A percentile compares a stretch with the other conserved stretches of the same genome.
phyloP scores from a whole-genome alignment of 2,888 invertebrate species.

The Entomobrya proxima region DNA sequence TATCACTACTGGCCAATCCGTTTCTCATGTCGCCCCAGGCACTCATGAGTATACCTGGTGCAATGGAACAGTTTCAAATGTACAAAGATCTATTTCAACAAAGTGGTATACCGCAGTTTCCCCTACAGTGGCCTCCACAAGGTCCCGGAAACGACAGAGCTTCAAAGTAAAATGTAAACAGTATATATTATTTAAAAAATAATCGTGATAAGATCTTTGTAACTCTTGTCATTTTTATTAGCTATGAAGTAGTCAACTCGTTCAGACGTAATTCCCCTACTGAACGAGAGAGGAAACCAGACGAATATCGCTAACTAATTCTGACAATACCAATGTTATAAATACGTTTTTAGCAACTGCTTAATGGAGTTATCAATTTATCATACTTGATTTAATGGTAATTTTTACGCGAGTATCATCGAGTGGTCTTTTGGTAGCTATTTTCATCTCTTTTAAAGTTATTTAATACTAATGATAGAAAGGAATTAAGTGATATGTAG shows the following conservation, averaged over 20 bases:
- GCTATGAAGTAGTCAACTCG: neutral
- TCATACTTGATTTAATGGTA: neutral
- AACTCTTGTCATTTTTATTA: neutral
- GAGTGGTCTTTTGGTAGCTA: conserved; percentile 44
- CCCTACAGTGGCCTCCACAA: conserved; percentile 63
- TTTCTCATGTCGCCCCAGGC: conserved; percentile 71
- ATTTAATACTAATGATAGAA: conserved; percentile 11
- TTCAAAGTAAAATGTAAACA: conserved; percentile 32
- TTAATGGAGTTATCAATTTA: neutral
- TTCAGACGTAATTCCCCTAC: neutral
- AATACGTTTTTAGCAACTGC: neutral
- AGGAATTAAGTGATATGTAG: conserved; percentile 29
- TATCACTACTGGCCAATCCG: conserved; percentile 64
- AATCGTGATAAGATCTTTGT: neutral
- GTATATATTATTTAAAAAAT: neutral
- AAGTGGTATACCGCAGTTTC: conserved; percentile 66
- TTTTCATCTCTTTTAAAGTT: neutral
- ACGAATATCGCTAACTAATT: neutral
- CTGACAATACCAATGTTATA: neutral
- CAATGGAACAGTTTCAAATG: conserved; percentile 80
- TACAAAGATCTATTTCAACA: conserved; percentile 79
- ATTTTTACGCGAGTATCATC: too few relatives aligned
- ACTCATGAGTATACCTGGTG: conserved; percentile 78
- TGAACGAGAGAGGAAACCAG: neutral
- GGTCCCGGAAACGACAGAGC: conserved; percentile 67